These are phyloP conservation scores for Neopipo cinnamomea DNA, from an alignment of 2,113 vertebrate genomes.

Conservation along the genomic window DNA sequence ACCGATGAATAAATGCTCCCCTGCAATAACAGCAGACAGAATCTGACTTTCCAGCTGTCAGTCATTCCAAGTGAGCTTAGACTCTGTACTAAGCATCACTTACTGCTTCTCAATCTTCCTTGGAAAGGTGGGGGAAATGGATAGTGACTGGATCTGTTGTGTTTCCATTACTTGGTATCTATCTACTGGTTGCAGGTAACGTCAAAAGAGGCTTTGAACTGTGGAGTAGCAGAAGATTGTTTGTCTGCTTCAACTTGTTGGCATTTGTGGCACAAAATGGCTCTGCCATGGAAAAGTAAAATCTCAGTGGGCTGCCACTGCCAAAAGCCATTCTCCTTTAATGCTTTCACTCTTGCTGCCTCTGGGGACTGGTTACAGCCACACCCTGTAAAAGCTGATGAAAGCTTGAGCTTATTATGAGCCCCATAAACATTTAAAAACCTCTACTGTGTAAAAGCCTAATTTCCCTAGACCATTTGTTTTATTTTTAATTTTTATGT, in stretches of 20 bases:
- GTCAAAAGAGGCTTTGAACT: neutral
- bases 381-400: neutral
- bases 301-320: neutral
- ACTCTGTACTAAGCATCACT: neutral
- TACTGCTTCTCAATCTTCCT: neutral
- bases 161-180: neutral
- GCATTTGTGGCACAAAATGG: neutral
- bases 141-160: neutral
- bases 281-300: neutral
- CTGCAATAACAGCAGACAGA: neutral
- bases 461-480: neutral
- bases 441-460: neutral
- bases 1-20: neutral
- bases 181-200: neutral
- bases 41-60: neutral
- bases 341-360: neutral
- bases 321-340: neutral
- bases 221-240: neutral
- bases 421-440: conserved; percentile 15
- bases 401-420: neutral
- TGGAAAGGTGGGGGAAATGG: neutral
- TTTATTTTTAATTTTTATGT: conserved; percentile 18
- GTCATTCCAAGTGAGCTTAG: neutral
- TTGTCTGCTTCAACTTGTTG: neutral
- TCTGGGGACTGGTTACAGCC: neutral